Percentiles rank a stretch among this genome's conserved stretches.
These are phyloP conservation scores for Drosophila robusta DNA, from an alignment of 2,888 invertebrate species.

Conservation along the genomic window DNA sequence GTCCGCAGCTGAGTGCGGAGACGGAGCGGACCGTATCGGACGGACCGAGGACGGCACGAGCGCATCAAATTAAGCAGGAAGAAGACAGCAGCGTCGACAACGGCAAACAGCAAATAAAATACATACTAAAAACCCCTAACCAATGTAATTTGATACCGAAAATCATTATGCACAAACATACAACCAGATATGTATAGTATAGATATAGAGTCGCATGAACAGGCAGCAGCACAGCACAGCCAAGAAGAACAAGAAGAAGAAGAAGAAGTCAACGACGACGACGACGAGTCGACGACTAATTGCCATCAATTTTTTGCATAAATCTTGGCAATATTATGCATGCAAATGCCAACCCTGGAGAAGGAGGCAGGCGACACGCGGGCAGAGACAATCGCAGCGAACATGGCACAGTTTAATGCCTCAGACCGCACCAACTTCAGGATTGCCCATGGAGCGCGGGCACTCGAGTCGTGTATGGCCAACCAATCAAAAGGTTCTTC, in stretches of 20 bases:
- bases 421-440: constrained; percentile 73
- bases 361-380: not conserved
- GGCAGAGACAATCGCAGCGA: constrained; percentile 30
- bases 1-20: constrained; percentile 16
- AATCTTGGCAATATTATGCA: constrained; percentile 80
- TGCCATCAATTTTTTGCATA: constrained; percentile 82
- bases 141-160: constrained; percentile 81
- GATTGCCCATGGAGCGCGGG: constrained; percentile 72
- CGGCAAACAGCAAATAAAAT: constrained; percentile 70
- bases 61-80: constrained; percentile 74
- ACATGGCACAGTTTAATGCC: constrained; percentile 73
- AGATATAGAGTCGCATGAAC: not conserved
- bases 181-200: constrained; percentile 12
- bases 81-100: constrained; percentile 51
- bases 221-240: constrained; percentile 25
- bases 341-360: constrained; percentile 46
- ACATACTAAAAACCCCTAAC: constrained; percentile 76
- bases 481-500: constrained; percentile 82
- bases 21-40: constrained; percentile 32
- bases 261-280: constrained; percentile 19
- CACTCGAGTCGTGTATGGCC: constrained; percentile 62
- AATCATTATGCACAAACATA: constrained; percentile 75
- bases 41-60: constrained; percentile 68
- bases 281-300: constrained; percentile 67
- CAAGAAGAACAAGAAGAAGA: constrained; percentile 3